phyloP scores from a whole-genome alignment of 2,797 vertebrate genomes.

The Enteromius unitaeniatus region DNA sequence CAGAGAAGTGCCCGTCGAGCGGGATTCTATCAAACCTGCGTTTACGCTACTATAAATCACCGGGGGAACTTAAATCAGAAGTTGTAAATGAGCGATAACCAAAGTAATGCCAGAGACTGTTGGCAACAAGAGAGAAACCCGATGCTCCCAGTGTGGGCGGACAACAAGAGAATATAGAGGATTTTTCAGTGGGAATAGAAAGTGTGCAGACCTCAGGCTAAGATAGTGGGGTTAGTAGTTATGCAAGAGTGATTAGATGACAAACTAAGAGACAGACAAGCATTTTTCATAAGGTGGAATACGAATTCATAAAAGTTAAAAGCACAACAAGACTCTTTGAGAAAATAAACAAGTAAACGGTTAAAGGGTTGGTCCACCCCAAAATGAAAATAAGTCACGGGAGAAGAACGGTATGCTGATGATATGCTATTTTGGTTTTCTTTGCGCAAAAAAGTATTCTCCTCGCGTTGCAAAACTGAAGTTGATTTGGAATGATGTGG shows the following conservation, averaged over 20 bases:
- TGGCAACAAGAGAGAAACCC: background rate
- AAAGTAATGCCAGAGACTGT: background rate
- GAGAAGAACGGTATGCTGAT: no score
- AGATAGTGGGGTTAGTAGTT: background rate
- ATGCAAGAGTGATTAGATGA: background rate
- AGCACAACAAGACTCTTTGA: background rate
- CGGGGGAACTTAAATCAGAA: background rate
- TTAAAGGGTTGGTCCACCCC: background rate
- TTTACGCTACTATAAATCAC: slow-evolving; percentile 20
- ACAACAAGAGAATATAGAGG: background rate
- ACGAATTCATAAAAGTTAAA: background rate
- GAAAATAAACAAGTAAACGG: background rate
- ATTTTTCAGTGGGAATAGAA: background rate
- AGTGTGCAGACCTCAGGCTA: background rate
- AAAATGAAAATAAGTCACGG: no score
- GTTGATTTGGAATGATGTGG: no score
- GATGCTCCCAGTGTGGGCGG: background rate
- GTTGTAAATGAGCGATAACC: background rate
- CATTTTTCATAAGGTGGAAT: background rate
- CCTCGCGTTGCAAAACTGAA: no score
- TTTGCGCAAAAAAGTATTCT: no score
- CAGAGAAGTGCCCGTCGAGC: slow-evolving; percentile 8
- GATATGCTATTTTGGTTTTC: no score
- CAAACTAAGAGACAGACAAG: background rate
- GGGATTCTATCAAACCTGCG: background rate